These are phyloP conservation scores for Poeciliopsis turneri DNA, from an alignment of 2,797 vertebrate genomes.

Conservation along the genomic window DNA sequence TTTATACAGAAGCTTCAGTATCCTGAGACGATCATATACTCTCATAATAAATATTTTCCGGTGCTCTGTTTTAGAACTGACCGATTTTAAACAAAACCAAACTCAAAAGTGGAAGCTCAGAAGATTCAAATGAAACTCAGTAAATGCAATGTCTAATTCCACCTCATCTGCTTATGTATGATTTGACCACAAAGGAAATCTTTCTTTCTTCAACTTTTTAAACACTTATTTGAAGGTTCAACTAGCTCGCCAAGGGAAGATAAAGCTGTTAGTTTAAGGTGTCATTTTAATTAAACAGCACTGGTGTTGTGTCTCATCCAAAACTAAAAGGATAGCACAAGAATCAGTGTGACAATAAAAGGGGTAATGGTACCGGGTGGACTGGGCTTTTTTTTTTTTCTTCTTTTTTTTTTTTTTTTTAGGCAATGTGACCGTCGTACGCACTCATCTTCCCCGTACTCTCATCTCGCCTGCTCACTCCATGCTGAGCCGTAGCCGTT, in stretches of 20 bases:
- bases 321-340: slow-evolving; percentile 67
- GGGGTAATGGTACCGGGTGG: slow-evolving; percentile 44
- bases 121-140: not conserved
- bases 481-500: slow-evolving; percentile 69
- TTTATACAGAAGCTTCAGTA: too few relatives aligned
- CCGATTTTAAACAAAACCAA: not conserved
- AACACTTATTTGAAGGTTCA: not conserved
- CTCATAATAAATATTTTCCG: not conserved
- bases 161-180: not conserved
- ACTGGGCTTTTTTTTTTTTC: slow-evolving; percentile 41
- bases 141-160: not conserved
- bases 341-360: slow-evolving; percentile 62
- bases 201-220: not conserved
- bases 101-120: not conserved
- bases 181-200: not conserved
- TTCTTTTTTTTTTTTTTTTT: slow-evolving; percentile 30
- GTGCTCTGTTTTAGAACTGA: not conserved
- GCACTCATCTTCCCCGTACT: slow-evolving; percentile 52
- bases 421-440: slow-evolving; percentile 52
- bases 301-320: slow-evolving; percentile 44
- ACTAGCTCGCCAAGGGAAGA: not conserved
- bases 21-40: not conserved
- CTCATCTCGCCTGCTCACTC: slow-evolving; percentile 47
- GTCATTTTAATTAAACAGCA: not conserved
- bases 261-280: not conserved